Evolutionary conservation across 2,888 invertebrate species (phyloP).

Genomic region (Poecilobothrus nobilitatus): DNA sequence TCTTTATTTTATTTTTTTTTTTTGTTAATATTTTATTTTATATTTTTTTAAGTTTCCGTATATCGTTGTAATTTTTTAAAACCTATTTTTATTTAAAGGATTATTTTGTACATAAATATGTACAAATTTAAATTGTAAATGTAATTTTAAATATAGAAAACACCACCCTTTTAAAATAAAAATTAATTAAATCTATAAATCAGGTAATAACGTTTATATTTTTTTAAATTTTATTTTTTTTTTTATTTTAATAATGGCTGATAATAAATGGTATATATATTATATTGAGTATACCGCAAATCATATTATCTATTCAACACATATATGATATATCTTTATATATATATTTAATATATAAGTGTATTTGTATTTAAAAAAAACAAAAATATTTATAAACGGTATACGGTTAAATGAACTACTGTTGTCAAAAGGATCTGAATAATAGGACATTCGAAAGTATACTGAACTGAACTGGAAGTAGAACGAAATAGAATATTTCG

Average conservation of each 20-base stretch:
- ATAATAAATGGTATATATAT: neutral
- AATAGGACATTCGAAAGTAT: constrained; percentile 3
- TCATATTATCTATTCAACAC: neutral
- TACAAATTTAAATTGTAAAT: too few relatives aligned
- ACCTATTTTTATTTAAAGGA: too few relatives aligned
- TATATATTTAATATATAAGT: too few relatives aligned
- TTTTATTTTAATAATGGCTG: constrained; percentile 3
- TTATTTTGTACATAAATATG: too few relatives aligned
- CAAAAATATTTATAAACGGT: neutral
- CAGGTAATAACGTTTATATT: too few relatives aligned
- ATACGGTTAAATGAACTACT: neutral
- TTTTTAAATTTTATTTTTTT: neutral
- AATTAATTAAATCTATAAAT: too few relatives aligned
- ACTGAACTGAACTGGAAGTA: neutral
- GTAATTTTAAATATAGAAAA: neutral
- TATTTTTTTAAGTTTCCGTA: too few relatives aligned
- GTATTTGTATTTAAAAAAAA: too few relatives aligned
- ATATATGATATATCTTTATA: too few relatives aligned
- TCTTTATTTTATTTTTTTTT: neutral
- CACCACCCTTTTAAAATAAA: neutral
- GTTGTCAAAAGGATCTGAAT: neutral
- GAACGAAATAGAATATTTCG: neutral
- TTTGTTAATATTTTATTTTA: neutral
- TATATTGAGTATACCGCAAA: neutral
- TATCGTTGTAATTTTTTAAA: too few relatives aligned